Conservation (phyloP, 2,113 vertebrate species). For the Leptosomus discolor region DNA sequence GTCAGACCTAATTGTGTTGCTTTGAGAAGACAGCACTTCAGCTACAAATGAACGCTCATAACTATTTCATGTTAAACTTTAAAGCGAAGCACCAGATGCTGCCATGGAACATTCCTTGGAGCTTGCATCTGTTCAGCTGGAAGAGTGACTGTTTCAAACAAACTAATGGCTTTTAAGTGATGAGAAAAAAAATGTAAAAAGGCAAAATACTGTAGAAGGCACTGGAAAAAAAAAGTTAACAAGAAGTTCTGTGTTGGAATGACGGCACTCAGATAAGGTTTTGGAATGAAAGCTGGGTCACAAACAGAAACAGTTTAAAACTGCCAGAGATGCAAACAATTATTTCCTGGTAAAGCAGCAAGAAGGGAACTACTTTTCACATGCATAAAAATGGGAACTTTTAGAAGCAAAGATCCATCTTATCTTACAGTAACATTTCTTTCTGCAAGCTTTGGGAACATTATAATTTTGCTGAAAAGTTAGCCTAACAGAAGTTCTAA, state of each 20-base stretch:
- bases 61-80: slow-evolving; percentile 10
- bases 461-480: not conserved
- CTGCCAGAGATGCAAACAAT: not conserved
- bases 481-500: not conserved
- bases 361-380: not conserved
- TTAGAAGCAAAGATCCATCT: not conserved
- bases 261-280: not conserved
- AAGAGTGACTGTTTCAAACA: not conserved
- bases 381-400: not conserved
- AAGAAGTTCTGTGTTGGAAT: not conserved
- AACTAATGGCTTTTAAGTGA: not conserved
- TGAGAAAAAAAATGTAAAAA: not conserved
- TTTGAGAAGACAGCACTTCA: not conserved
- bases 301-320: not conserved
- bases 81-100: slow-evolving; percentile 30
- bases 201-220: not conserved
- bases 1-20: not conserved
- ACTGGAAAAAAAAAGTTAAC: not conserved
- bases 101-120: not conserved
- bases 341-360: not conserved
- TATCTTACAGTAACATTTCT: not conserved
- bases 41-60: not conserved
- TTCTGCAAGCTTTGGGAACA: not conserved
- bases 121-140: slow-evolving; percentile 30
- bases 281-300: not conserved